These are phyloP conservation scores for Elaphurus davidianus DNA, from an alignment of 2,113 vertebrate species.

Conservation along the genomic window DNA sequence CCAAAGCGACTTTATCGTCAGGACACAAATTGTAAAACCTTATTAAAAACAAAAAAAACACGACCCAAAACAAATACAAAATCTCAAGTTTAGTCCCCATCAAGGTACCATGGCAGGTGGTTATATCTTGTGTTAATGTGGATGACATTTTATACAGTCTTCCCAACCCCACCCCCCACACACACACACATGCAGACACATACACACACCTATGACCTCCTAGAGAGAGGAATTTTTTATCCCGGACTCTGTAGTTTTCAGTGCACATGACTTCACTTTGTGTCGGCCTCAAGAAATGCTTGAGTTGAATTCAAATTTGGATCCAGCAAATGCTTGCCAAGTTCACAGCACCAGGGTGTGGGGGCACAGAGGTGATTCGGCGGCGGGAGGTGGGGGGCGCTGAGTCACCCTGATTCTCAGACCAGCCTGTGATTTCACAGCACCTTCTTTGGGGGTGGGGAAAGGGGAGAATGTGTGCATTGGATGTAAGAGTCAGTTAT, in stretches of 20 bases:
- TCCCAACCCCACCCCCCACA: not conserved
- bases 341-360: not conserved
- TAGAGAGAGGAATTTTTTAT: not conserved
- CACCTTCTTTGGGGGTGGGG: not conserved
- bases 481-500: accelerated
- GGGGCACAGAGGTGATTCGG: accelerated
- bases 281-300: not conserved
- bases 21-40: not conserved
- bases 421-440: not conserved
- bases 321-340: not conserved
- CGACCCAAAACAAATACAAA: not conserved
- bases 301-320: not conserved
- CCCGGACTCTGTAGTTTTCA: accelerated
- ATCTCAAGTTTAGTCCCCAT: not conserved
- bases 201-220: not conserved
- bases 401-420: not conserved
- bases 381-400: no score
- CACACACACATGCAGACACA: not conserved
- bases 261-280: accelerated
- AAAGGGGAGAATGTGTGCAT: not conserved
- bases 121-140: accelerated
- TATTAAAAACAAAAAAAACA: no score
- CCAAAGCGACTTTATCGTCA: accelerated
- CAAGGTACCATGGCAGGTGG: accelerated
- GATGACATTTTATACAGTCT: not conserved